Evolutionary conservation across 1,140 invertebrate genomes (phyloP).

Genomic region (Neomicropteryx cornuta): DNA sequence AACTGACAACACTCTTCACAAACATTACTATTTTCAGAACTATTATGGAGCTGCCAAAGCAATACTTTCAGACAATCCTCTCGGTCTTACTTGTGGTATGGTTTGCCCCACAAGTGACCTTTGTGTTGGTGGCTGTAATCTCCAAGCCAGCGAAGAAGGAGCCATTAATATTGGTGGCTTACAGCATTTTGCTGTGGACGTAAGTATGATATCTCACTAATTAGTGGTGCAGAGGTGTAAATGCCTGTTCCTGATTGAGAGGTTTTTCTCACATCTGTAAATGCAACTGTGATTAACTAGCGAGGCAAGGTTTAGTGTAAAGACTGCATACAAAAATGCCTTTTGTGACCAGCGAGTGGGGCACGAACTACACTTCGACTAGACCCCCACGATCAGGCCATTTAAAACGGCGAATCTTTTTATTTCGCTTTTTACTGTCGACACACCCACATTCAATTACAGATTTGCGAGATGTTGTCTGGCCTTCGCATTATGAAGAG

Average conservation of each 20-base stretch:
- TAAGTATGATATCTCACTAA: constrained; percentile 27
- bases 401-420: too few relatives aligned
- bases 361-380: too few relatives aligned
- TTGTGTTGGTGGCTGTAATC: constrained; percentile 95
- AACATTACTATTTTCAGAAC: constrained; percentile 51
- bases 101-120: constrained; percentile 97
- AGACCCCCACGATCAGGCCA: too few relatives aligned
- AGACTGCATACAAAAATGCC: too few relatives aligned
- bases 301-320: too few relatives aligned
- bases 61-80: constrained; percentile 94
- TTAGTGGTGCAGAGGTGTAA: background rate
- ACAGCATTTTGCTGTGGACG: constrained; percentile 95
- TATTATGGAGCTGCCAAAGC: constrained; percentile 96
- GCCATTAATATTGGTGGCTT: constrained; percentile 97
- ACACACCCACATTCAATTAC: too few relatives aligned
- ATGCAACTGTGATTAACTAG: too few relatives aligned
- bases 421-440: too few relatives aligned
- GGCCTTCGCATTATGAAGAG: too few relatives aligned
- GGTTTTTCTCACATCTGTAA: constrained; percentile 5
- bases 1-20: too few relatives aligned
- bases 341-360: too few relatives aligned
- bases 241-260: constrained; percentile 5
- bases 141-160: constrained; percentile 90
- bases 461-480: too few relatives aligned
- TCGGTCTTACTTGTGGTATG: constrained; percentile 97